Base-by-base conservation (phyloP, 2,888 invertebrate genomes). In the Tethea ocularis region DNA sequence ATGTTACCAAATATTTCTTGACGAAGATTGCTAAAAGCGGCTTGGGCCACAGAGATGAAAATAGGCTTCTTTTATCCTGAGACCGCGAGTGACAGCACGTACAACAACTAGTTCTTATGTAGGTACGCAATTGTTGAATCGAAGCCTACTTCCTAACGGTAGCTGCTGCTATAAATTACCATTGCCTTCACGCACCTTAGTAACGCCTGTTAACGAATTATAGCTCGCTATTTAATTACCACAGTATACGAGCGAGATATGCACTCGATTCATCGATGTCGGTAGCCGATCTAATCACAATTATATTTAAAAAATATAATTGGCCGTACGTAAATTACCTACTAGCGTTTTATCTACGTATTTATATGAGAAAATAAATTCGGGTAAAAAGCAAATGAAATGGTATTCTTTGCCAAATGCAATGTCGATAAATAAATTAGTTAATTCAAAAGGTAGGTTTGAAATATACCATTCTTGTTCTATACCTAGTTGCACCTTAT, bases 201-300 rank as follows among this genome's bases (percentile, higher is more conserved):
- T 78, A 77, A 87, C 82, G 86, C 83, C 83, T 78, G 78, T 86
- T 87, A 84, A 83, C 78, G 78, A 86, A 86, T 87, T 83, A 84
- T 83, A 84, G 79, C 80, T 77, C 82, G 83, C 86, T 78, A 84
- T 88, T 89, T 89, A 87, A 89, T 89, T 89, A 84, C 83, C 61
- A 73, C 74, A 46, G 13, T 33, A 33, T 13, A 13, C 33, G 33
- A 13, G 33, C 33, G 33, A 33, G 33, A 33, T 33, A 33, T 8
- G 33, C 33, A 13, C 1, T 33, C 33, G 46, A 82, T 84, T 86
- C 80, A 82, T 83, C 74, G 72, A 64, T 74, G 72, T 74, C 82
- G 74, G 86, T 82, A 86, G 84, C 81, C 69, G 74, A 75, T 77
- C 74, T 75, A 74, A 80, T 83, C 78, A 75, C 71, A 68, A 73